Evolutionary conservation across 2,113 vertebrate species (phyloP), one percentile per base, ranked within the genome.

Genomic region (Xiphophorus couchianus): DNA sequence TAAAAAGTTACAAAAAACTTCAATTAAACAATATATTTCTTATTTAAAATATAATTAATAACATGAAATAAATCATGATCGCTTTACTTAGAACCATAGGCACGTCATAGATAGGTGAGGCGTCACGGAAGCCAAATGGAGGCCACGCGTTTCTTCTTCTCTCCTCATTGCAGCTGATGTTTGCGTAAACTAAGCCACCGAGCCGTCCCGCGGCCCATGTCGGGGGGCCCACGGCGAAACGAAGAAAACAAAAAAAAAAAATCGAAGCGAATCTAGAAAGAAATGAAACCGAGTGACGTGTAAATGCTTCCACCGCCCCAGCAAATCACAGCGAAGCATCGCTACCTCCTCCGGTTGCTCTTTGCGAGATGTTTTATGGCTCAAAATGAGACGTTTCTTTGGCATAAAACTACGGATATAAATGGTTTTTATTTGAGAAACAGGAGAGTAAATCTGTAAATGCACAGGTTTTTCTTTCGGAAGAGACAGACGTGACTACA

Each of bases 1-100:
- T 90, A 92, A 90, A 90, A 93, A 92, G 86, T 89, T 92, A 94
- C 81, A 93, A 94, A 66, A 4, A 64, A 13, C 76, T 51, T 90
- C 83, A 89, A 94, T 85, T 48, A 94, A 95, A 87, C 86, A 88
- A 91, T 91, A 92, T 85, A 87, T 81, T 90, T 93, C 67, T 93
- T 82, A 87, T 89, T 93, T 84, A 93, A 94, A 95, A 94, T 94
- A 94, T 73, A 94, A 89, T 90, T 83, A 88, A 91, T 89, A 90
- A 92, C 81, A 93, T 90, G 88, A 93, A 83, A 92, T 93, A 93
- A 94, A 93, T 92, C 89, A 94, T 86, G 91, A 95, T 94, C 93
- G 92, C 93, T 95, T 94, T 76, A 89, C 90, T 93, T 83, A 89
- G 86, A 92, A 94, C 91, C 88, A 61, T 95, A 95, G 94, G 94